Conservation (phyloP, 2,113 vertebrate species). For the Neopipo cinnamomea region DNA sequence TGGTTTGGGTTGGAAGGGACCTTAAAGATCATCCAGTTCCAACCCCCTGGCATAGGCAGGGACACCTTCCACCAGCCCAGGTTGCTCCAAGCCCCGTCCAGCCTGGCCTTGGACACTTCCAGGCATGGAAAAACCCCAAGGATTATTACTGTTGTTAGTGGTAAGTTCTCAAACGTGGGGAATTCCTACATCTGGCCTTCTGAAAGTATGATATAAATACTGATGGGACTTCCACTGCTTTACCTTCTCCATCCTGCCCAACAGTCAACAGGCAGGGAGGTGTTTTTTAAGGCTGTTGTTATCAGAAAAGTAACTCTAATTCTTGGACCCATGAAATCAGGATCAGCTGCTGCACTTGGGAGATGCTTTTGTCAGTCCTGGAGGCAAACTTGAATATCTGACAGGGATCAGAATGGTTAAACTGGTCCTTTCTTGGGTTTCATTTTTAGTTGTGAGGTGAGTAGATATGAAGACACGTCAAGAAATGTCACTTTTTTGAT, state of each 20-base stretch:
- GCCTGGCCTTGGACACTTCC: rapidly evolving
- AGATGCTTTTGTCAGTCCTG: not conserved
- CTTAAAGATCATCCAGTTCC: not conserved
- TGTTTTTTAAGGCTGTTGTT: not conserved
- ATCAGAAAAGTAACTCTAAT: not conserved
- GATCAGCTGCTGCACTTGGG: not conserved
- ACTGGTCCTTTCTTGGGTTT: not conserved
- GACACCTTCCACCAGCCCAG: not conserved
- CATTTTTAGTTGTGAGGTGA: not conserved
- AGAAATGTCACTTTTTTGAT: not conserved
- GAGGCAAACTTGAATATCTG: not conserved
- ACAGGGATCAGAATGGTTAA: not conserved
- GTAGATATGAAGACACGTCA: not conserved
- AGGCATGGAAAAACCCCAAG: not conserved
- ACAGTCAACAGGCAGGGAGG: not conserved
- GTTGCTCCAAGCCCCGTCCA: not conserved
- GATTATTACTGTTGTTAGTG: not conserved
- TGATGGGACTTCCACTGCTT: not conserved
- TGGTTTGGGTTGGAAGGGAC: not conserved
- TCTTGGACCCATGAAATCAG: not conserved
- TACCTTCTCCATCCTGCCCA: not conserved
- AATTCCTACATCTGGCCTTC: not conserved
- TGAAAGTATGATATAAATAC: not conserved
- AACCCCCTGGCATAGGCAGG: not conserved
- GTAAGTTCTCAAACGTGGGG: not conserved